Base-by-base conservation (phyloP, 2,797 vertebrate genomes). In the Agapornis canus region DNA sequence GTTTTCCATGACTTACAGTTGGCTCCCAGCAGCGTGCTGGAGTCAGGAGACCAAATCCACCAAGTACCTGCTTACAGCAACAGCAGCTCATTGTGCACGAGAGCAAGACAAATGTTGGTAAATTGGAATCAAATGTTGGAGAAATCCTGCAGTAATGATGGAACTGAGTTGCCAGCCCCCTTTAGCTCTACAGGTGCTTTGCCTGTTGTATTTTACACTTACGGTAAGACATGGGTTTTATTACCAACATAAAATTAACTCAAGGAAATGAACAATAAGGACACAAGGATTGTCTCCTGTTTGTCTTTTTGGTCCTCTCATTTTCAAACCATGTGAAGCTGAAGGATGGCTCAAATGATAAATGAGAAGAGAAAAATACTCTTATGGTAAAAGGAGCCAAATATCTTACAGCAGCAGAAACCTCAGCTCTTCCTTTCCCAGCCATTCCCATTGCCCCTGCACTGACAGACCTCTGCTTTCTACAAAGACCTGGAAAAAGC, bases 361-460 rank as follows among this genome's bases (percentile, higher is more conserved):
- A 25, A 80, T 5, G 15, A 68, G 49, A 73, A 61, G 18, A 61
- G 32, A 20, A 12, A 76, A 63, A 37, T 2, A 47, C 8, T 7
- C 5, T 1, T 0, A 2, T 75, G 23, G 31, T 13, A 39, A 26
- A 61, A 85, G 31, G 6, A 71, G 10, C 29, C 51, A 82, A 78
- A 23, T 42, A 37, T 59, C 12, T 31, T 13, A n/a, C 65, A 69
- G 56, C 15, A 54, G 17, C 25, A 78, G 20, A 7, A 59, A 42
- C n/a, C 6, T 2, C 51, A 80, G 10, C 2, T 57, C 13, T 52
- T 35, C n/a, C 22, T 86, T 89, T 57, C 49, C 37, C 39, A 37
- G 9, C 12, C 3, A 0, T 45, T 80, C 21, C 15, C 48, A 43
- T 0, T 0, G 10, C 16, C 20, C 14, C 51, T 39, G 48, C 2